Conservation (phyloP, 2,888 invertebrate species). For the Fragum whitleyi region DNA sequence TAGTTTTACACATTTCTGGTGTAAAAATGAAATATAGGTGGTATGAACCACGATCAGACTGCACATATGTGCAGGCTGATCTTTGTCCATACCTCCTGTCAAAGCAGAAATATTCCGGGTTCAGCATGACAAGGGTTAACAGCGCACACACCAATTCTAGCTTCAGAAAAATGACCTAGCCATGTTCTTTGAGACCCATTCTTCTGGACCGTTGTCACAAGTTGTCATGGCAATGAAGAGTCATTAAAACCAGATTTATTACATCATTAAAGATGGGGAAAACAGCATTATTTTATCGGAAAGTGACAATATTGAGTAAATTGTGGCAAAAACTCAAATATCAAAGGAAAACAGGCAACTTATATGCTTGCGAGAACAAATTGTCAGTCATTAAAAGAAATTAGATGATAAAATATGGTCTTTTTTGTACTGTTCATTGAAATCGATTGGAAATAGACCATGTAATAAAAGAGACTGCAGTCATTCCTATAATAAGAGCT, state of each 20-base stretch:
- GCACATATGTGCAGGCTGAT: no score
- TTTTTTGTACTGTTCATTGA: not conserved
- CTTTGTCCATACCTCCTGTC: no score
- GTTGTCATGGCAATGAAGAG: not conserved
- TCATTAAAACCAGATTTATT: constrained; percentile 10
- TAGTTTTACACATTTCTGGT: no score
- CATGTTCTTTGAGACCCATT: not conserved
- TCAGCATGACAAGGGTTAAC: no score
- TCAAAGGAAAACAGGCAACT: constrained; percentile 5
- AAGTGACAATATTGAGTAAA: constrained; percentile 18
- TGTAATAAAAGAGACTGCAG: no score
- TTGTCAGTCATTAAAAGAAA: constrained; percentile 9
- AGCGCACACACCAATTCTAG: no score
- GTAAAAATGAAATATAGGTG: no score
- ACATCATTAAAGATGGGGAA: not conserved
- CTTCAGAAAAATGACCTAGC: no score
- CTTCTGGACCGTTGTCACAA: not conserved
- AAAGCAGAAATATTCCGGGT: no score
- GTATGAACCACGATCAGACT: no score
- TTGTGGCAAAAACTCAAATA: constrained; percentile 1
- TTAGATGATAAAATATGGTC: constrained; percentile 4
- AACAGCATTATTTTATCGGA: constrained; percentile 6
- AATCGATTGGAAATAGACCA: not conserved
- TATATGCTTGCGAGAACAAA: constrained; percentile 8
- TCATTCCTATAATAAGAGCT: no score